These are phyloP conservation scores for Arge pagana DNA, from an alignment of 2,888 invertebrate species.

Conservation along the genomic window DNA sequence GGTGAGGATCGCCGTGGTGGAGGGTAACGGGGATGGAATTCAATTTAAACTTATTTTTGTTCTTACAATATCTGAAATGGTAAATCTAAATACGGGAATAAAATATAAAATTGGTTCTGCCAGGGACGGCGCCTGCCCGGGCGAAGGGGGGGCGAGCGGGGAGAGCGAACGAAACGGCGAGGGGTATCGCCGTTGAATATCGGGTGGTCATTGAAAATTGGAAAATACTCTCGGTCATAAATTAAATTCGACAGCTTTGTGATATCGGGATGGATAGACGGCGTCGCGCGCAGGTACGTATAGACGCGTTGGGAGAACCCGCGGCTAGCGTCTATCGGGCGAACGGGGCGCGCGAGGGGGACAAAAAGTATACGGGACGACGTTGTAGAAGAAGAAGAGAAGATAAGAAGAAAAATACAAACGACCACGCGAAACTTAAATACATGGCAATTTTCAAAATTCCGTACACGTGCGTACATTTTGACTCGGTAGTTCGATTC, in stretches of 20 bases:
- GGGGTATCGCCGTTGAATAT: constrained; percentile 30
- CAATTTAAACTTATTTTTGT: constrained; percentile 56
- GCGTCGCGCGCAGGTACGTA: too few species aligned
- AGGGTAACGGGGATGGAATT: constrained; percentile 43
- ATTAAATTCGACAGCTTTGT: constrained; percentile 39
- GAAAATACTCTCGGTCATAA: constrained; percentile 42
- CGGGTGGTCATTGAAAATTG: constrained; percentile 48
- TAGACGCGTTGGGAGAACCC: too few species aligned
- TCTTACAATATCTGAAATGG: constrained; percentile 52
- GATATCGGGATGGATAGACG: constrained; percentile 31
- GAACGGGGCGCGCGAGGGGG: too few species aligned
- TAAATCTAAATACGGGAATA: constrained; percentile 53
- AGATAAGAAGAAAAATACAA: too few species aligned
- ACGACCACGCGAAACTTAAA: too few species aligned
- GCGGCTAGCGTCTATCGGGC: too few species aligned
- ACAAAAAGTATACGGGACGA: too few species aligned
- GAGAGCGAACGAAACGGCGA: constrained; percentile 12
- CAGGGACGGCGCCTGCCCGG: constrained; percentile 25
- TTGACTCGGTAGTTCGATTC: too few species aligned
- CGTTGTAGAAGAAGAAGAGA: too few species aligned
- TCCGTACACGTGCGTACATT: too few species aligned
- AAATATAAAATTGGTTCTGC: constrained; percentile 51
- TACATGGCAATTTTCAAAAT: too few species aligned
- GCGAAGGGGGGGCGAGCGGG: neutral
- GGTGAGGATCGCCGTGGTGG: constrained; percentile 25